These are phyloP conservation scores for Tenthredo notha DNA, from an alignment of 2,888 invertebrate species.

Conservation along the genomic window DNA sequence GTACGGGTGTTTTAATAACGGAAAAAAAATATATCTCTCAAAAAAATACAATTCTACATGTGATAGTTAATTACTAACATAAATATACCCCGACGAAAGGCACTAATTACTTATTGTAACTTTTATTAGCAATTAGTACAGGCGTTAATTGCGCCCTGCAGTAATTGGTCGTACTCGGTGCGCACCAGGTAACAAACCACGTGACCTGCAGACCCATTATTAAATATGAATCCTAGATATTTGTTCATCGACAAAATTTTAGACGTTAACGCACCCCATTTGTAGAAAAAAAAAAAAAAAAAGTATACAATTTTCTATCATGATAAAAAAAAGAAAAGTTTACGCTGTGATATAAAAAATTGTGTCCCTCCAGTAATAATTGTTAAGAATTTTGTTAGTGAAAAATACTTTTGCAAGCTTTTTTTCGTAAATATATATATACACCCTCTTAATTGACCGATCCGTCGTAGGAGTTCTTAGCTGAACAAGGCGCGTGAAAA, in stretches of 20 bases:
- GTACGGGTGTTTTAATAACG: constrained; percentile 3
- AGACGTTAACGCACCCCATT: neutral
- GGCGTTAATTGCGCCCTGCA: constrained; percentile 70
- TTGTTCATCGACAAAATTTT: neutral
- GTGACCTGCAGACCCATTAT: constrained; percentile 3
- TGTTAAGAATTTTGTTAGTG: neutral
- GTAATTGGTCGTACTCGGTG: constrained; percentile 69
- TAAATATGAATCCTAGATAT: neutral
- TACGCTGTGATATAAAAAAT: neutral
- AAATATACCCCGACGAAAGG: constrained; percentile 56
- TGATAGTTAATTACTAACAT: constrained; percentile 72
- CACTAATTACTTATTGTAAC: constrained; percentile 75
- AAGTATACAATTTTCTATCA: neutral
- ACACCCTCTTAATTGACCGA: constrained; percentile 4
- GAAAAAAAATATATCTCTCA: neutral
- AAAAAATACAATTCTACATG: constrained; percentile 65
- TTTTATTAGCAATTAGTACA: constrained; percentile 69
- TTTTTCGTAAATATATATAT: neutral
- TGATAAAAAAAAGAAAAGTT: too few species aligned
- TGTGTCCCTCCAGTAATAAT: neutral
- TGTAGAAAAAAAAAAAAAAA: neutral
- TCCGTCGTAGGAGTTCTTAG: constrained; percentile 1
- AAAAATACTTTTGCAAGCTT: neutral
- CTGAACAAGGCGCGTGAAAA: neutral
- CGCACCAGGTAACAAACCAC: constrained; percentile 56